Evolutionary conservation across 2,888 invertebrate genomes (phyloP), one percentile per base, ranked within the genome.

Genomic region (Sipha maydis): DNA sequence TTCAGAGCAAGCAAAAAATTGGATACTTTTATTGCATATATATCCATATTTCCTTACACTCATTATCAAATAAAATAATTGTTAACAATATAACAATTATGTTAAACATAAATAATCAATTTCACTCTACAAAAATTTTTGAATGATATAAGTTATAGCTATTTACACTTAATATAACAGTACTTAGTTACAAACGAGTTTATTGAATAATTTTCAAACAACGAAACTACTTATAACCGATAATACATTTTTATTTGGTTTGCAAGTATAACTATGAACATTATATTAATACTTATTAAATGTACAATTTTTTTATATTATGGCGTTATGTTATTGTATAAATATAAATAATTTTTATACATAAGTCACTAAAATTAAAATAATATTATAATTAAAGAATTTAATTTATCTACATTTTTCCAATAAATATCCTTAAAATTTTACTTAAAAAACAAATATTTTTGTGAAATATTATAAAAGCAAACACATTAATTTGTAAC

Each of bases 261-360:
- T 9, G 54, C 31, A 48, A 54, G 54, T 73, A 34, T 7, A 73
- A 21, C 0, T 61, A 61, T 8, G 25, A 54, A 54, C 17, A 31
- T 54, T 31, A 31, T 5, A 83, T 56, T 73, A 19, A 17, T 69
- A 69, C 3, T 3, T 34, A 83, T 28, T 34, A 75, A 2, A 21
- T 76, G 4, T 48, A 48, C 14, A 48, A 14, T 25, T 84, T 80
- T 71, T 73, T 14, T 83, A n/a, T n/a, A 38, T 56, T 84, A 84
- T 84, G 84, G 84, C 84, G 76, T 61, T 83, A 71, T 83, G 19
- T 71, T 48, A 73, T 71, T 34, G 34, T n/a, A 73, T 54, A 71
- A 21, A 48, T 48, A 82, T 71, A 82, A 82, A 71, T 75, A 75
- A 54, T 38, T 83, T 31, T 11, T 25, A 48, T 19, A 11, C 28